Evolutionary conservation across 2,888 invertebrate species (phyloP), one percentile per base, ranked within the genome.

Genomic region (Cephonodes hylas): DNA sequence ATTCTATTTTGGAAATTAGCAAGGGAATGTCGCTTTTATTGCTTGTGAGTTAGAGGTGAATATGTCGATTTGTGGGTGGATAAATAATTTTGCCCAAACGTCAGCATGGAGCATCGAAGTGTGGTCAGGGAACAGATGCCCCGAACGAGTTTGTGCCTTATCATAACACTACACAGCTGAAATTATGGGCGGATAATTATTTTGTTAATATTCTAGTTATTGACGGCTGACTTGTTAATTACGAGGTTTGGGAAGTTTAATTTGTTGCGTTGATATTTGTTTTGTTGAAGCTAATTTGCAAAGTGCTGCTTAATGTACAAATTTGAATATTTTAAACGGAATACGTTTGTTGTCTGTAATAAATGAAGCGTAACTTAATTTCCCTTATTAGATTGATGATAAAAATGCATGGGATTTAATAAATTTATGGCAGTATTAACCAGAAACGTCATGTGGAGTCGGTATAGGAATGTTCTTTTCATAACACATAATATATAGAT

Each of bases 71-170:
- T 23, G 10, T 34, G 10, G 4, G 22, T 58, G 66, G 48, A 61
- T 61, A 56, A 22, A 13, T 68, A 74, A 64, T 44, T 69, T 78
- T 71, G 81, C 66, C 34, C 59, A 68, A 67, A 68, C 70, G 65
- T 63, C 65, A 74, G 73, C 73, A 76, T 75, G 68, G 68, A 76
- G 73, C 76, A 80, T 77, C 78, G 75, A 77, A 79, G 75, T 79
- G 83, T 80, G 83, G 81, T 79, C 80, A 81, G 79, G 77, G 79
- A 88, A 83, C 91, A 91, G 91, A 91, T 91, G 91, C 86, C 89
- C 79, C 67, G 70, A 86, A 84, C 77, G 81, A 79, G 79, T 82
- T 72, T 84, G 75, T 73, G 73, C 72, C 71, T 85, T 81, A 84
- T 83, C 81, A 83, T 81, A 83, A 78, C 69, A 74, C 77, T 79